phyloP scores from a whole-genome alignment of 2,888 invertebrate genomes.

The Gymnosoma rotundatum region DNA sequence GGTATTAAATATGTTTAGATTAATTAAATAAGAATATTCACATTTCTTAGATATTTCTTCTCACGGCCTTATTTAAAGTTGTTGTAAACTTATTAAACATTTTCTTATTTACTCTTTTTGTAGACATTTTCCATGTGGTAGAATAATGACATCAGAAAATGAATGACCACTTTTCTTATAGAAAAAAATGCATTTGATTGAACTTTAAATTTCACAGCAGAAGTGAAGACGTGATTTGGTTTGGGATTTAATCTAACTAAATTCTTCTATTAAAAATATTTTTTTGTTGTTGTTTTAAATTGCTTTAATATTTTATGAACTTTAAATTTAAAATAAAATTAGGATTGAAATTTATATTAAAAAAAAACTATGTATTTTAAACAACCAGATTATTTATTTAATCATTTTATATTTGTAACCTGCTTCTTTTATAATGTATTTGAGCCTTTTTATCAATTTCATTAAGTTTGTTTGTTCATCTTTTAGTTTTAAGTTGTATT shows the following conservation, averaged over 20 bases:
- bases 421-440: not conserved
- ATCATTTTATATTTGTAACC: too few species aligned
- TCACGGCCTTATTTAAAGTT: too few species aligned
- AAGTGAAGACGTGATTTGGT: not conserved
- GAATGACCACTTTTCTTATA: too few species aligned
- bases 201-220: not conserved
- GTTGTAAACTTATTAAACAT: conserved; percentile 1
- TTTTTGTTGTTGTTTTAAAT: conserved; percentile 36
- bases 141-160: not conserved
- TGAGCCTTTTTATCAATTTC: too few species aligned
- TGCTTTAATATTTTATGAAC: conserved; percentile 46
- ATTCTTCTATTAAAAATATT: conserved; percentile 23
- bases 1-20: too few species aligned
- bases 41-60: not conserved
- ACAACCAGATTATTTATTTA: too few species aligned
- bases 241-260: conserved; percentile 50
- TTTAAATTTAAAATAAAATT: not conserved
- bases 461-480: conserved; percentile 10
- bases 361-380: not conserved
- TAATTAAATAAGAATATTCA: too few species aligned
- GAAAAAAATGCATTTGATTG: not conserved
- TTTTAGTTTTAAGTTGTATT: conserved; percentile 46
- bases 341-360: too few species aligned
- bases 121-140: conserved; percentile 76
- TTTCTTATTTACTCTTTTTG: conserved; percentile 20